Conservation (phyloP, 2,797 vertebrate genomes). For the Schizothorax lantsangensis region DNA sequence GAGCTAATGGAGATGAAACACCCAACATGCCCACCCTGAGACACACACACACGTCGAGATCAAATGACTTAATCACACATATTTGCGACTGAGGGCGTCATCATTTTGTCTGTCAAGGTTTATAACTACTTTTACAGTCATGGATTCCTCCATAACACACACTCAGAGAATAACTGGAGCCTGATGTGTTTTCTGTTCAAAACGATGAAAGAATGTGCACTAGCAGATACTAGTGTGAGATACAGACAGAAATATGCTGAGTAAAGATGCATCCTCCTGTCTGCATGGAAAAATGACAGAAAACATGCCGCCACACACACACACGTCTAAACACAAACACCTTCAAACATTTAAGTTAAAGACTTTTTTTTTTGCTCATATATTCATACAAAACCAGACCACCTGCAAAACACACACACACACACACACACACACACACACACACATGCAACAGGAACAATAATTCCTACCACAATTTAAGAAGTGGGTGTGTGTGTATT, state of each 20-base stretch:
- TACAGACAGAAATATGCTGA: not conserved
- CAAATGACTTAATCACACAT: not conserved
- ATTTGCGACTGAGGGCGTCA: not conserved
- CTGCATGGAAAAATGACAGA: not conserved
- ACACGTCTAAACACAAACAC: not conserved
- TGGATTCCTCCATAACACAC: not conserved
- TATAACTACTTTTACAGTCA: not conserved
- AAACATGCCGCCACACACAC: not conserved
- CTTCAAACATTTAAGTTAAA: not conserved
- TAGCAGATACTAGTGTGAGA: constrained; percentile 4
- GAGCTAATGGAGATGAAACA: constrained; percentile 12
- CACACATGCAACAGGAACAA: not conserved
- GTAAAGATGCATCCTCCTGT: not conserved
- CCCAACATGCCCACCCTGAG: not conserved
- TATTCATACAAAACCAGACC: not conserved
- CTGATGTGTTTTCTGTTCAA: constrained; percentile 21
- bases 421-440: constrained; percentile 1
- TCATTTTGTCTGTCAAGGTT: not conserved
- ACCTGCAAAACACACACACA: not conserved
- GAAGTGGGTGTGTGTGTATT: not conserved
- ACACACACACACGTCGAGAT: not conserved
- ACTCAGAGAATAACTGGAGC: constrained; percentile 8
- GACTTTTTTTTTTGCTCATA: not conserved
- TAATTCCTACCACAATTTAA: not conserved
- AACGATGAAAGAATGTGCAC: constrained; percentile 12